Conservation (phyloP, 2,113 vertebrate species). For the Cynocephalus volans region DNA sequence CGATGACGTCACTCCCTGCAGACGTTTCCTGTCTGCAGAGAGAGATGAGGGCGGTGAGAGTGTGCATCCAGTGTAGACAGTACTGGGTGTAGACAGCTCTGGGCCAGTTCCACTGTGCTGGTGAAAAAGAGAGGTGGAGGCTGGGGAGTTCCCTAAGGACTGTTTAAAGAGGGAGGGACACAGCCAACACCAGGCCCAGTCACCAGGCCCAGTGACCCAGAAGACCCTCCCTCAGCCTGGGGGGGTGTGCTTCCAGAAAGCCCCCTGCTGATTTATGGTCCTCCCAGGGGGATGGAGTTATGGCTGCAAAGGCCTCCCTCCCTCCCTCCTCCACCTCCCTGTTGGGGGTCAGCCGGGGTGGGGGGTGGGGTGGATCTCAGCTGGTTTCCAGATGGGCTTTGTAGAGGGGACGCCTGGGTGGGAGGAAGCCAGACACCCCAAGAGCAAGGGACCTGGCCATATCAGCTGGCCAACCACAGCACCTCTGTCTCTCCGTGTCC, state of each 20-base stretch:
- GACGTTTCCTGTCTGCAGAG: neutral
- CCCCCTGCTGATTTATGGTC: conserved; percentile 74
- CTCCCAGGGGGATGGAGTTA: neutral
- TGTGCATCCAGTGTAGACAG: neutral
- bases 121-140: neutral
- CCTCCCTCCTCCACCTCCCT: conserved; percentile 33
- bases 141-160: neutral
- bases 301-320: conserved; percentile 23
- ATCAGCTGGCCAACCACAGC: neutral
- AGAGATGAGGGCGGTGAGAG: neutral
- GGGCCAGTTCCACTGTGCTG: neutral
- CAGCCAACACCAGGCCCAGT: conserved; percentile 62
- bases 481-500: neutral
- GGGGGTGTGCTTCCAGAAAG: neutral
- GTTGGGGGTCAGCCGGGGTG: conserved; percentile 56
- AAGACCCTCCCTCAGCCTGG: conserved; percentile 33
- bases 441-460: neutral
- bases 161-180: conserved; percentile 48
- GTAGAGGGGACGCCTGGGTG: neutral
- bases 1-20: neutral
- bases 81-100: neutral
- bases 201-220: conserved; percentile 61
- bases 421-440: neutral
- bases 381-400: conserved; percentile 82
- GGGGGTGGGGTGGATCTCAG: conserved; percentile 67